Evolutionary conservation across 2,888 invertebrate genomes (phyloP).

Genomic region (Alloscopus bannaensis): DNA sequence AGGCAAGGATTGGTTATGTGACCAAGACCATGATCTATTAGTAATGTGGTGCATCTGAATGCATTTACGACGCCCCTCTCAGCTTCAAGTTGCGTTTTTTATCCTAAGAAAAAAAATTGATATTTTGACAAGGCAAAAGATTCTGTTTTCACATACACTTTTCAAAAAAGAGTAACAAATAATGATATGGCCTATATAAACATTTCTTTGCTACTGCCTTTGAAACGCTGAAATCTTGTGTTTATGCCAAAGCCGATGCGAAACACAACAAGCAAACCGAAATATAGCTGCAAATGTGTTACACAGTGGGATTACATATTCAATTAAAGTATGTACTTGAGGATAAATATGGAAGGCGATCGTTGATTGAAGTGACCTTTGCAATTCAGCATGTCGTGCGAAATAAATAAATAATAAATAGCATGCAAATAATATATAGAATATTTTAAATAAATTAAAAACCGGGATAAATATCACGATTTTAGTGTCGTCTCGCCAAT

Average conservation of each 20-base stretch:
- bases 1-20: constrained; percentile 1
- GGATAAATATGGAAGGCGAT: no score
- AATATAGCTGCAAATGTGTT: no score
- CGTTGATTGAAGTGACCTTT: no score
- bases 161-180: constrained; percentile 1
- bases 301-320: no score
- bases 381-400: not conserved
- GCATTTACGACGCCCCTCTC: constrained; percentile 1
- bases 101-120: constrained; percentile 14
- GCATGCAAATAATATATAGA: not conserved
- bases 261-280: no score
- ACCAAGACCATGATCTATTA: constrained; percentile 38
- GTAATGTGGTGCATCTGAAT: constrained; percentile 7
- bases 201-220: not conserved
- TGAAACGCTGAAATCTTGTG: no score
- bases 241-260: no score
- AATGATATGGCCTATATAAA: not conserved
- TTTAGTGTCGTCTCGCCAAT: constrained; percentile 25
- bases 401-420: not conserved
- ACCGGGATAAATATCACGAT: constrained; percentile 11
- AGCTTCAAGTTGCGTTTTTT: not conserved
- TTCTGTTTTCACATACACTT: not conserved
- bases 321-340: no score
- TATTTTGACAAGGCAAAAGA: constrained; percentile 5
- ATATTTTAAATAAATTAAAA: not conserved